phyloP scores from a whole-genome alignment of 2,797 vertebrate genomes.

The Gambelia wislizenii region DNA sequence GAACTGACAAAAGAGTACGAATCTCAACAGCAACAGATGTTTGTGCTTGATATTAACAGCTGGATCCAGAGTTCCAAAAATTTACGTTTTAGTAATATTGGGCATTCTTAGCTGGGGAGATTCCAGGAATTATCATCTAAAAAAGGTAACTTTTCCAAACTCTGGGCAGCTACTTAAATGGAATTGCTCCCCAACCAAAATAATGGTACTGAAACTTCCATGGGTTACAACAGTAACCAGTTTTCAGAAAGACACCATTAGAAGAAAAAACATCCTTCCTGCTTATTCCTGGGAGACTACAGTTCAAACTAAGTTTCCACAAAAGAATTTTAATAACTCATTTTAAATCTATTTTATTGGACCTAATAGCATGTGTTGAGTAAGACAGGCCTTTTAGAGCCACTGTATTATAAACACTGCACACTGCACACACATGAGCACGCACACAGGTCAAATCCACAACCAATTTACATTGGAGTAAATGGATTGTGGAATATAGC shows the following conservation, averaged over 20 bases:
- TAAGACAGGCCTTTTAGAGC: background rate
- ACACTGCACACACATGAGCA: background rate
- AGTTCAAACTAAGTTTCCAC: background rate
- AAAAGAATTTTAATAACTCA: conserved; percentile 9
- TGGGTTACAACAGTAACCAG: background rate
- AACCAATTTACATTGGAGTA: conserved; percentile 2
- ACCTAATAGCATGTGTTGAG: background rate
- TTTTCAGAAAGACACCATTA: background rate
- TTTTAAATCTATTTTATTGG: conserved; percentile 6
- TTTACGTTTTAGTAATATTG: no score
- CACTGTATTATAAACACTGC: conserved; percentile 14
- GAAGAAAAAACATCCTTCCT: background rate
- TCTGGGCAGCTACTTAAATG: no score
- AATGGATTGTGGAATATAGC: conserved; percentile 12
- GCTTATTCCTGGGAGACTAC: background rate
- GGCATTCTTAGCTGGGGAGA: no score
- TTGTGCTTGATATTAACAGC: background rate
- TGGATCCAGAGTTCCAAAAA: no score
- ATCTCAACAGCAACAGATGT: no score
- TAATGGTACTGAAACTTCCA: background rate
- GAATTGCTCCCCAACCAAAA: background rate
- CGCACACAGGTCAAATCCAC: background rate
- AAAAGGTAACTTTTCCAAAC: no score
- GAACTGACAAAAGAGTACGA: background rate
- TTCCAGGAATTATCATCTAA: no score